Percentiles rank a stretch among this genome's conserved stretches.
phyloP scores from a whole-genome alignment of 2,888 invertebrate species.

The Flexamia atlantica region DNA sequence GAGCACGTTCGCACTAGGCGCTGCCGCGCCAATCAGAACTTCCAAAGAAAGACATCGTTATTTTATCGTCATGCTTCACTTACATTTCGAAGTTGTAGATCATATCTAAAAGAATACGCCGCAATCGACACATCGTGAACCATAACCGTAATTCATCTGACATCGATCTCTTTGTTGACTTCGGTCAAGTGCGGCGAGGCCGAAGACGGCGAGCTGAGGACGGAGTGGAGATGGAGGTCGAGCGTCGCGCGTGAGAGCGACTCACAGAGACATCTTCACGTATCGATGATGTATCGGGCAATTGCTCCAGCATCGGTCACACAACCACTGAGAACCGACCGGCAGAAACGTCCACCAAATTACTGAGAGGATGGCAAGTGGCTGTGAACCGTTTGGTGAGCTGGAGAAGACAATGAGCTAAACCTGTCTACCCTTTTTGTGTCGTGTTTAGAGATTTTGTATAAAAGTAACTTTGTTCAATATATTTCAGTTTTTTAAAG shows the following conservation, averaged over 20 bases:
- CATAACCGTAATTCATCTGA: constrained; percentile 1
- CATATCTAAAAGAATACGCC: background rate
- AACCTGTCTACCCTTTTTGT: too few relatives aligned
- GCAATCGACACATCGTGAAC: background rate
- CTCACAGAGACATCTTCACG: constrained; percentile 14
- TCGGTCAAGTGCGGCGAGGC: background rate
- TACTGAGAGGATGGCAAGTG: too few relatives aligned
- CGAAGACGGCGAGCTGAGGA: background rate
- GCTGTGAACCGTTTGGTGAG: too few relatives aligned
- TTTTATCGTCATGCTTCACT: background rate
- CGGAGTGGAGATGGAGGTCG: background rate
- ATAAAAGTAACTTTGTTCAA: too few relatives aligned
- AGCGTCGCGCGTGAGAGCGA: background rate
- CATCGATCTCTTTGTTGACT: background rate
- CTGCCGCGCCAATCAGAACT: too few relatives aligned
- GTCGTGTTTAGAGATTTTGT: too few relatives aligned
- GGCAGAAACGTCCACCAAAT: background rate
- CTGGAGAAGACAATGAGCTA: too few relatives aligned
- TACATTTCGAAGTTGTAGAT: background rate
- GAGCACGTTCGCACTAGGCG: too few relatives aligned
- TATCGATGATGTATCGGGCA: constrained; percentile 24
- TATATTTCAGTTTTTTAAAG: too few relatives aligned
- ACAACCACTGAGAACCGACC: background rate
- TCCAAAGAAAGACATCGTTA: background rate
- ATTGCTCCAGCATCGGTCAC: constrained; percentile 4